Evolutionary conservation across 1,140 invertebrate species (phyloP).

Genomic region (Formica selysi): DNA sequence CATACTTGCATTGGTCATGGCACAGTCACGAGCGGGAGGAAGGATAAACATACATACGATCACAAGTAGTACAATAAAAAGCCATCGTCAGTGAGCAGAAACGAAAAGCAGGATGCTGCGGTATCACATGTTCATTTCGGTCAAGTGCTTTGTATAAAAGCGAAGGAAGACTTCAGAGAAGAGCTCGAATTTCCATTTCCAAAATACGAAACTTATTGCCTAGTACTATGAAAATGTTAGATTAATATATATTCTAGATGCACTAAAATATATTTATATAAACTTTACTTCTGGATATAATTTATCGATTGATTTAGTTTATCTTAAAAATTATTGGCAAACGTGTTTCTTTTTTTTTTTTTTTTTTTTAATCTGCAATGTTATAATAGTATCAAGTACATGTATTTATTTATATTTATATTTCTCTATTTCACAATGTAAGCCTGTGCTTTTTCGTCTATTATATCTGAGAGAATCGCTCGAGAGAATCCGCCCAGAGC

Average conservation of each 20-base stretch:
- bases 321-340: not conserved
- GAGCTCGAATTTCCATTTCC: not conserved
- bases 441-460: constrained; percentile 1
- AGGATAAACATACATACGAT: constrained; percentile 19
- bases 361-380: not conserved
- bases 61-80: constrained; percentile 7
- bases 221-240: no score
- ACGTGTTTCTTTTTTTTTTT: not conserved
- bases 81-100: not conserved
- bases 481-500: not conserved
- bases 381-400: not conserved
- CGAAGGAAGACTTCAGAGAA: constrained; percentile 20
- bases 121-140: not conserved
- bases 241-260: not conserved
- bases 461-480: not conserved
- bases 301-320: constrained; percentile 22
- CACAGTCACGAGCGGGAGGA: not conserved
- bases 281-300: not conserved
- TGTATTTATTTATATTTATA: constrained; percentile 26
- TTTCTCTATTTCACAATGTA: constrained; percentile 3
- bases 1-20: constrained; percentile 47
- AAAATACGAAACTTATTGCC: not conserved
- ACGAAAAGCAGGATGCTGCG: not conserved
- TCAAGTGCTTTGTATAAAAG: not conserved
- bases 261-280: not conserved